Conservation (phyloP, 2,888 invertebrate genomes). For the Scrobipalpa atriplicella region DNA sequence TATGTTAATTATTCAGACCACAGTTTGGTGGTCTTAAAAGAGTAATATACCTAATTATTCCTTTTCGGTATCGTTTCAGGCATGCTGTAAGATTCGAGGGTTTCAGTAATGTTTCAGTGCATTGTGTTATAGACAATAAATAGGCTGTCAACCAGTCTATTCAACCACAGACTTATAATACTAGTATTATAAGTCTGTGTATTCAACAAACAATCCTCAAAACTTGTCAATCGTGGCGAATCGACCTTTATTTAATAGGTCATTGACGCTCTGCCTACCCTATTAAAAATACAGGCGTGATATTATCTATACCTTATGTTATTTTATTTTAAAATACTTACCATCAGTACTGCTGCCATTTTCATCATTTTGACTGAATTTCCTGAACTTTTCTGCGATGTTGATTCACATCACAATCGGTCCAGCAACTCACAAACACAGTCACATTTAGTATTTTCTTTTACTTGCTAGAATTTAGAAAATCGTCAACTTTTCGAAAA, state of each 20-base stretch:
- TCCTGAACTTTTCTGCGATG: not conserved
- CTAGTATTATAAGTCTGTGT: not conserved
- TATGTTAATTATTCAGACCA: too few relatives aligned
- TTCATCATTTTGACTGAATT: conserved; percentile 47
- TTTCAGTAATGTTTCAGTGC: too few relatives aligned
- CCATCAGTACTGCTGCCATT: conserved; percentile 54
- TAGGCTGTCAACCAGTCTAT: not conserved
- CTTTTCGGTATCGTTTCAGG: too few relatives aligned
- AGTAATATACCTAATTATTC: too few relatives aligned
- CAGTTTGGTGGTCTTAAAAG: too few relatives aligned
- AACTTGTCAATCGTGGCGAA: too few relatives aligned
- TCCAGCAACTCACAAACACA: conserved; percentile 22
- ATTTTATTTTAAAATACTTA: conserved; percentile 36
- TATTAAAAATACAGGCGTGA: too few relatives aligned
- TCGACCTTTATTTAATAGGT: too few relatives aligned
- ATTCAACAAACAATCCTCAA: too few relatives aligned
- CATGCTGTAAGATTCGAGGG: too few relatives aligned
- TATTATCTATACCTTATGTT: not conserved
- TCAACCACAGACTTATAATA: not conserved
- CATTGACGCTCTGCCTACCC: too few relatives aligned
- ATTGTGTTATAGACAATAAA: too few relatives aligned
- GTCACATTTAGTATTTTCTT: conserved; percentile 27
- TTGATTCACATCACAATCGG: conserved; percentile 41
- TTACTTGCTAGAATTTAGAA: not conserved
- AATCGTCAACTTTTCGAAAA: not conserved